Base-by-base conservation (phyloP, 2,797 vertebrate genomes). In the Rhinatrema bivittatum region DNA sequence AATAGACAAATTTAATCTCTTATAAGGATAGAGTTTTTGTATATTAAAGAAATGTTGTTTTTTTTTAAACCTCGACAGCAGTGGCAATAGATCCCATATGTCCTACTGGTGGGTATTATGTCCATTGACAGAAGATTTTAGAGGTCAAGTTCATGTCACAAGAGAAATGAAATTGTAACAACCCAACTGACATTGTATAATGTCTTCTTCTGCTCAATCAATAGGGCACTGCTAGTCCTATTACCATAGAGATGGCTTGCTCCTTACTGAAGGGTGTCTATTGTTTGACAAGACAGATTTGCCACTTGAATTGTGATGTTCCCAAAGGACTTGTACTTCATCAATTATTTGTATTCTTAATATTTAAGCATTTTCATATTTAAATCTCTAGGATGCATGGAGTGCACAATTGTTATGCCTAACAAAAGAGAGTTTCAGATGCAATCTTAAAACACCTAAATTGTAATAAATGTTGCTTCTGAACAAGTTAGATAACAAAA, bases 111-210 rank as follows among this genome's bases (percentile, higher is more conserved):
- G 54, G 55, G n/a, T 59, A 57, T 66, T 54, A 56, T 50, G 42
- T 33, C 65, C 68, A 72, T 51, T 72, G 66, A 72, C 76, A 62
- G 67, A 83, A 82, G 78, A 76, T 79, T 81, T 72, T 65, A 56
- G 65, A 81, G 84, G 85, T 82, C 84, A 85, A 78, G 76, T 81
- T 81, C 68, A 49, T 82, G 82, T 84, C 83, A 80, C 56, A 67
- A 42, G 29, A 72, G 75, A 84, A 86, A 86, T 85, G 78, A 84
- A 86, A 87, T 79, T 80, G 82, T 84, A 80, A 84, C 80, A 81
- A 78, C 57, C 74, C 76, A 72, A 74, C 61, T 85, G 83, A 86
- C 83, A 85, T 51, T 70, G 77, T 76, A 72, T 82, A 84, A 86
- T 77, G 83, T 86, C 83, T 85, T 82, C 80, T 86, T 83, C 72